Conservation (phyloP, 23 tunicate genomes). For the Oikopleura vanhoeffeni region DNA sequence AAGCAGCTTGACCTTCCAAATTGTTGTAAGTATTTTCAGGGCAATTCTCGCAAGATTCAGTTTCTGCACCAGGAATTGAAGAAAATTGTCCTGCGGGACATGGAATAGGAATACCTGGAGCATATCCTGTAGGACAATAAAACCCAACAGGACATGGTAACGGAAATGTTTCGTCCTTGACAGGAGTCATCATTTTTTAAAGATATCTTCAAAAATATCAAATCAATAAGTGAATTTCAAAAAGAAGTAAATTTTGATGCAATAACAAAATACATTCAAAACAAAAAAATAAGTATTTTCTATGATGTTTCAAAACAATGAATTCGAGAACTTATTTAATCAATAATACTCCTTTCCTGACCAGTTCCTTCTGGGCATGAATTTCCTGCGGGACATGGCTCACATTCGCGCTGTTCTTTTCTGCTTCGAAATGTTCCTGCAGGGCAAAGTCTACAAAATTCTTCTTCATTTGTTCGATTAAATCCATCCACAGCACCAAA, state of each 20-base stretch:
- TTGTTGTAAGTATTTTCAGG: constrained; percentile 52
- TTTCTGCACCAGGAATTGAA: constrained; percentile 35
- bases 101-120: constrained; percentile 61
- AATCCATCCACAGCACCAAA: constrained; percentile 39
- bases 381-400: constrained; percentile 93
- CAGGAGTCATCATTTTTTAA: no score
- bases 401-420: constrained; percentile 42
- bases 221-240: no score
- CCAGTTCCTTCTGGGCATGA: constrained; percentile 83
- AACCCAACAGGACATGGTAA: constrained; percentile 67
- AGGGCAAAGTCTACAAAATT: constrained; percentile 71
- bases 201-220: no score
- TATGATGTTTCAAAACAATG: not conserved
- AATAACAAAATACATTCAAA: no score
- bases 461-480: constrained; percentile 31
- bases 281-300: no score
- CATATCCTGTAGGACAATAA: constrained; percentile 79
- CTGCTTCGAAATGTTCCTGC: constrained; percentile 61
- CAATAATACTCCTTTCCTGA: not conserved
- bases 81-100: constrained; percentile 79
- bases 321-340: not conserved
- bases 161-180: constrained; percentile 50
- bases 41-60: constrained; percentile 46
- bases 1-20: constrained; percentile 68
- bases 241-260: no score